Base-by-base conservation (phyloP, 2,113 vertebrate species). In the Zosterops hypoxanthus region DNA sequence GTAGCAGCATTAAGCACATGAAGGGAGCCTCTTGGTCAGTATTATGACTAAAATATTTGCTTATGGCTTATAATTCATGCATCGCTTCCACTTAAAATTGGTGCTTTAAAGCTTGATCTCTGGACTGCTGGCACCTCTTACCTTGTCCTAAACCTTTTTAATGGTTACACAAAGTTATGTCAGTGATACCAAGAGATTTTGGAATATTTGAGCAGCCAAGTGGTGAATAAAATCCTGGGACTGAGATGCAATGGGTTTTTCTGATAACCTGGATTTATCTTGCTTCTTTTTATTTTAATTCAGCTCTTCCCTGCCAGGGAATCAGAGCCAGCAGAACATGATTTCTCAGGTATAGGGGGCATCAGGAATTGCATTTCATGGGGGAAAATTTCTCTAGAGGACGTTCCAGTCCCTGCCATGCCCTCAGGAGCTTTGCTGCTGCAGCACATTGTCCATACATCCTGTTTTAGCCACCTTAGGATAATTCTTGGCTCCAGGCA, bases 201-300 rank as follows among this genome's bases (percentile, higher is more conserved):
- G 73, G n/a, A 47, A 76, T 12, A 24, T n/a, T 4, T 73, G 66
- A 73, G 61, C 49, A 79, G 78, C 50, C 26, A 69, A 75, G 73
- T 12, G 39, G 14, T 73, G 49, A 64, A 49, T 61, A 57, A 93
- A 91, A 80, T 39, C 26, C 72, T 47, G 42, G 28, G 52, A 28
- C 65, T 34, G 42, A 33, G 56, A 34, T 60, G 44, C 73, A 55
- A 55, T 33, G 73, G 47, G 14, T 60, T 93, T 91, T 91, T 69
- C 46, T 88, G 52, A 20, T 65, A 79, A 64, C 17, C 31, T 41
- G 14, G 66, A 33, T 95, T 95, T 89, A 60, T 81, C 46, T 69
- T 91, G 36, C n/a, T 12, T 65, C 66, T 52, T 93, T 84, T 86
- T 57, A 36, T 92, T 89, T 94, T 64, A 63, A 78, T 86, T 89